These are phyloP conservation scores for Acrocephalus kingi DNA, from an alignment of 2,113 vertebrate species.

Conservation along the genomic window DNA sequence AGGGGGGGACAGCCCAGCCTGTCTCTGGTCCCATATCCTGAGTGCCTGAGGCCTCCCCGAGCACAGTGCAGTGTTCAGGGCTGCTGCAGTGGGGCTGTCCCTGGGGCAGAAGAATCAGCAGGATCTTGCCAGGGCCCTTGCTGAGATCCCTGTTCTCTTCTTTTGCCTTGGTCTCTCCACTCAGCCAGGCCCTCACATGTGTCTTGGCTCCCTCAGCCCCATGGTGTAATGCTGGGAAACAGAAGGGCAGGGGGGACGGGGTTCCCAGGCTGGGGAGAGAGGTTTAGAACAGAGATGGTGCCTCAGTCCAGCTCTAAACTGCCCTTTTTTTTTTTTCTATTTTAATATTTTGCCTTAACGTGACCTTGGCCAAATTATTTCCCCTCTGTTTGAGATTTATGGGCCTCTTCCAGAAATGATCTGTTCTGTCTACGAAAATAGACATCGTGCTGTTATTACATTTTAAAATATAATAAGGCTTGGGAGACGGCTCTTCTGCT, in stretches of 20 bases:
- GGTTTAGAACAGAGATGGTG: neutral
- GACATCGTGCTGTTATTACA: neutral
- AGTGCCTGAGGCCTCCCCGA: fast-evolving
- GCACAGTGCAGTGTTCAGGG: fast-evolving
- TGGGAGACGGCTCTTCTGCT: neutral
- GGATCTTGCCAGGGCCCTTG: fast-evolving
- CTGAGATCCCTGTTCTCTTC: neutral
- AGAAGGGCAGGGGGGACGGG: neutral
- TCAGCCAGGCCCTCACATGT: fast-evolving
- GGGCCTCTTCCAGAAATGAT: constrained; percentile 40
- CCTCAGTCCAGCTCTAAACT: neutral
- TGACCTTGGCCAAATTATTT: constrained; percentile 54
- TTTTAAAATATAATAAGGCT: constrained; percentile 36
- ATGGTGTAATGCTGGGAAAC: neutral
- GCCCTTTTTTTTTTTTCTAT: neutral
- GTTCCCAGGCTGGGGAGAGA: neutral
- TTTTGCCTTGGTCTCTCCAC: neutral
- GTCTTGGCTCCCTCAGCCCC: neutral
- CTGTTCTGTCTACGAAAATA: constrained; percentile 17
- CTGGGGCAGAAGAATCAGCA: neutral
- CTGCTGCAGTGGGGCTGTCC: neutral
- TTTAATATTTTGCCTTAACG: constrained; percentile 15
- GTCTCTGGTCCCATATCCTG: fast-evolving
- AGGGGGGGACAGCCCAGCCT: neutral
- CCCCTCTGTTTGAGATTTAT: constrained; percentile 41